These are phyloP conservation scores for Mirza zaza DNA, from an alignment of 2,113 vertebrate species.

Conservation along the genomic window DNA sequence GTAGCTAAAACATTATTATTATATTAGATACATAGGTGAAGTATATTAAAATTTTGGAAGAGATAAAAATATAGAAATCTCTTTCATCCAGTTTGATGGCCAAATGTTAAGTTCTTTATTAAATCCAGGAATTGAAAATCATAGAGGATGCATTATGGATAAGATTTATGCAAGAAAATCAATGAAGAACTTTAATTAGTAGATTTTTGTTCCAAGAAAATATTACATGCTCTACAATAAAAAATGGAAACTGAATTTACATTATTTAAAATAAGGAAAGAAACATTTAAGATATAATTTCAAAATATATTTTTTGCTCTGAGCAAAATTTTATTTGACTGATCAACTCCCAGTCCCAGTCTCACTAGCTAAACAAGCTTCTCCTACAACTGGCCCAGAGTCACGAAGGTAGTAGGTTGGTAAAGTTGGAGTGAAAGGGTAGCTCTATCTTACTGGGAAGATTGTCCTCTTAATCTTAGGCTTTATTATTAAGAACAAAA, in stretches of 20 bases:
- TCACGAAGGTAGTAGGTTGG: neutral
- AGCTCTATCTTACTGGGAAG: neutral
- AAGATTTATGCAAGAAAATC: constrained; percentile 31
- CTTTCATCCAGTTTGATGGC: neutral
- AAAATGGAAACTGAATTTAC: neutral
- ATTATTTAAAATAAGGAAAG: constrained; percentile 24
- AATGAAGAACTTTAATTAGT: neutral
- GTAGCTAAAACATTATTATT: neutral
- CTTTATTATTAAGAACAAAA: neutral
- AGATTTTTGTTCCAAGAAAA: neutral
- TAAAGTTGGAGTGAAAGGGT: neutral
- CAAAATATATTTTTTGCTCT: neutral
- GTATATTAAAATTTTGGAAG: neutral
- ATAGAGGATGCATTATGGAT: neutral
- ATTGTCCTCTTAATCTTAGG: neutral
- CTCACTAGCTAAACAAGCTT: neutral
- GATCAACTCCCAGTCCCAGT: neutral
- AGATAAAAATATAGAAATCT: constrained; percentile 46
- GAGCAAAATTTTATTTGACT: neutral
- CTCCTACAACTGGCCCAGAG: neutral
- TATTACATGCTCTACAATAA: neutral
- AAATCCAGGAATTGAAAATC: constrained; percentile 44
- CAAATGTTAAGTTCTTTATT: constrained; percentile 50
- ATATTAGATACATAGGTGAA: neutral
- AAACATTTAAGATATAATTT: constrained; percentile 43